Evolutionary conservation across 2,113 vertebrate species (phyloP).

Genomic region (Serinus canaria): DNA sequence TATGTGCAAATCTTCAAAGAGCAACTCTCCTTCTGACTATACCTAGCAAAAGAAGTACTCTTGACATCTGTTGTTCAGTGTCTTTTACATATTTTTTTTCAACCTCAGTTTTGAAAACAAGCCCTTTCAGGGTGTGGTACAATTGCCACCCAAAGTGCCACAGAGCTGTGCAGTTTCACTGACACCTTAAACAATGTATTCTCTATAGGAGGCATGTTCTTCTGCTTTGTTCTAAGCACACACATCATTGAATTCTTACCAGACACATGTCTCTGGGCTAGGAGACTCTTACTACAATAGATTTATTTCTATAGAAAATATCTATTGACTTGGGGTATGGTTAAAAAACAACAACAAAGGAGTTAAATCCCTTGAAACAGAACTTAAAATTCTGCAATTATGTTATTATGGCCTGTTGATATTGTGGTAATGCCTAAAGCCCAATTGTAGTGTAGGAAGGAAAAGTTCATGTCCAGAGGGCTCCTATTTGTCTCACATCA

Average conservation of each 20-base stretch:
- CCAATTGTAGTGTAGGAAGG: neutral
- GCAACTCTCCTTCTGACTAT: neutral
- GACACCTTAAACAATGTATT: neutral
- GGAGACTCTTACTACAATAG: neutral
- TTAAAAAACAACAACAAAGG: neutral
- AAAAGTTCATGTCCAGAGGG: neutral
- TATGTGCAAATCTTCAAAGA: constrained; percentile 19
- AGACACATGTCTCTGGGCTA: neutral
- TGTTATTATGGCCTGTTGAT: neutral
- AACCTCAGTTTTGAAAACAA: neutral
- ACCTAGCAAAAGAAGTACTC: neutral
- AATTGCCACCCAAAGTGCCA: neutral
- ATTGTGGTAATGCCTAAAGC: neutral
- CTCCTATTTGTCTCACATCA: neutral
- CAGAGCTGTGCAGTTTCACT: neutral
- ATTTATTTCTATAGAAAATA: neutral
- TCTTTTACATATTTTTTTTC: neutral
- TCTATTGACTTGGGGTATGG: neutral
- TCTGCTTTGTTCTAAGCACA: neutral
- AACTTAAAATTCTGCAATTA: neutral
- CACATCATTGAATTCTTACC: neutral
- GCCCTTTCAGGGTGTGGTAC: neutral
- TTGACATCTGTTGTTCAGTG: neutral
- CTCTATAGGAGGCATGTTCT: neutral
- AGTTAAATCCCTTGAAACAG: neutral